These are phyloP conservation scores for Sandelia bainsii DNA, from an alignment of 2,797 vertebrate genomes.

Conservation along the genomic window DNA sequence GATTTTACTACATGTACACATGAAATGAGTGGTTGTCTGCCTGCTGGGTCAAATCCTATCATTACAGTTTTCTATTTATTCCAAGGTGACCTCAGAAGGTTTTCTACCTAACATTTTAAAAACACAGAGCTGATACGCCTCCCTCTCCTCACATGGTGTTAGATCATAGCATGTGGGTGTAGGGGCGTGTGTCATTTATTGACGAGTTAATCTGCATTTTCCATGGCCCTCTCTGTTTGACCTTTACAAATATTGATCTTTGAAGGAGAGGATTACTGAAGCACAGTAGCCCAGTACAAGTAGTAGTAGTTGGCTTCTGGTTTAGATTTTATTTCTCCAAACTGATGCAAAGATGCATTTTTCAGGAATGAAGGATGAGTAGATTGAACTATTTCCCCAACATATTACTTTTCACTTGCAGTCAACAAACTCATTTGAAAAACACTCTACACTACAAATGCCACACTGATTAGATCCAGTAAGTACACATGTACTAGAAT, in stretches of 20 bases:
- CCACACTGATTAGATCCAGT: neutral
- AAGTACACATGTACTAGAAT: neutral
- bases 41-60: neutral
- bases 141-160: conserved; percentile 1
- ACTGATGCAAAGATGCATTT: neutral
- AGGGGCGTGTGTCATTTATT: conserved; percentile 51
- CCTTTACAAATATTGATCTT: conserved; percentile 71
- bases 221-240: conserved; percentile 58
- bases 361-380: neutral
- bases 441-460: neutral
- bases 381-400: neutral
- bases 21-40: neutral
- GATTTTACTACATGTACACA: neutral
- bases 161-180: conserved; percentile 24
- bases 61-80: neutral
- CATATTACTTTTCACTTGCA: neutral
- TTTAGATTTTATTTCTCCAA: conserved; percentile 6
- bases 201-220: conserved; percentile 69
- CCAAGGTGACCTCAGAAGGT: neutral
- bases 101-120: conserved; percentile 11
- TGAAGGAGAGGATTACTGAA: conserved; percentile 59
- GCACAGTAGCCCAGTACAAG: conserved; percentile 40
- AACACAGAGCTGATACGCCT: conserved; percentile 5
- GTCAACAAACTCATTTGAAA: neutral
- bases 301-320: neutral